Evolutionary conservation across 2,888 invertebrate species (phyloP), one percentile per base, ranked within the genome.

Genomic region (Argyresthia albistria): DNA sequence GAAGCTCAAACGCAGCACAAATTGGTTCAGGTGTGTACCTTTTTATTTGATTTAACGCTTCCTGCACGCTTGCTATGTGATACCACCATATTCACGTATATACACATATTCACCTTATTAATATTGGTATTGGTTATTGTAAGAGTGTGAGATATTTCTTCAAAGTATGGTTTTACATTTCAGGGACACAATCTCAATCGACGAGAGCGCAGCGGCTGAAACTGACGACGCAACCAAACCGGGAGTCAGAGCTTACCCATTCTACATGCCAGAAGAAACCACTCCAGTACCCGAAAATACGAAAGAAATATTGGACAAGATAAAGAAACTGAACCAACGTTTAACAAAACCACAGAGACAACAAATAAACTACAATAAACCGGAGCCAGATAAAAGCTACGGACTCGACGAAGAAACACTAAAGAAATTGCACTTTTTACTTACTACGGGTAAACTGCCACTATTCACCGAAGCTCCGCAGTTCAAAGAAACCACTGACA

Each of bases 271-370:
- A 25, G 6, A 25, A 25, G 25, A 25, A 39, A 39, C n/a, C 1
- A 39, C 3, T 8, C 39, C 9, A 8, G 10, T 65, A 56, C 65
- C 66, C 37, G 62, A 62, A 2, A 64, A 59, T 37, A 72, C 76
- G 6, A 67, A 63, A 66, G 83, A 89, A 37, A 90, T 90, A 53
- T 64, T 90, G 35, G 80, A 88, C 43, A 90, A 89, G 72, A 90
- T 90, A 56, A 83, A 80, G 61, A 73, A 77, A 54, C 77, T 90
- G 4, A 91, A 91, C 60, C 76, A 81, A 47, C 78, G 79, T 15
- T 58, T 86, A 4, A 65, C 80, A 64, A 73, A 86, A 74, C 69
- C 80, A 43, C 61, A 64, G 25, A 66, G 68, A 56, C 69, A 67
- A 53, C 73, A 71, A 54, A 60, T 67, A 1, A 71, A 70, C 50